Percentiles rank a stretch among this genome's conserved stretches.
These are phyloP conservation scores for Novumbra hubbsi DNA, from an alignment of 2,797 vertebrate genomes.

Conservation along the genomic window DNA sequence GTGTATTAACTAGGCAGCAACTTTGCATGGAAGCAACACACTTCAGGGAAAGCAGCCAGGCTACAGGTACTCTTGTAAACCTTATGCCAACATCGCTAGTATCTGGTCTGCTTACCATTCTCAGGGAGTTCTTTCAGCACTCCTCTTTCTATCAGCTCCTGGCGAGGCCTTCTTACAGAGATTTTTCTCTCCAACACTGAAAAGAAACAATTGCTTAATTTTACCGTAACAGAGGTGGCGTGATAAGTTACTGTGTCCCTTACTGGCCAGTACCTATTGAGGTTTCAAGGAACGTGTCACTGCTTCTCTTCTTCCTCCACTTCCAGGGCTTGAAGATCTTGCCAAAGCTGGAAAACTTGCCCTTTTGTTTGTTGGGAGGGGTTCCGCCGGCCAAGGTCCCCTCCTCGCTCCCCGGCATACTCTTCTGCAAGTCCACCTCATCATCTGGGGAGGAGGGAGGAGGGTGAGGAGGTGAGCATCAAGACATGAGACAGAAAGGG, in stretches of 20 bases:
- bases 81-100: neutral
- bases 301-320: conserved; percentile 96
- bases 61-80: neutral
- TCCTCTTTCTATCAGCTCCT: conserved; percentile 92
- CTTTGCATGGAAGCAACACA: too few species aligned
- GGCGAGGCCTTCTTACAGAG: conserved; percentile 89
- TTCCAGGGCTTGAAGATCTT: conserved; percentile 98
- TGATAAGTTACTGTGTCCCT: neutral
- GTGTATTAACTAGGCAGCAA: too few species aligned
- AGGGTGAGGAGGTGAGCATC: neutral
- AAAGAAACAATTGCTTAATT: neutral
- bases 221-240: neutral
- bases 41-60: neutral
- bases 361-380: conserved; percentile 86
- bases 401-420: conserved; percentile 72
- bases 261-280: conserved; percentile 81
- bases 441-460: conserved; percentile 67
- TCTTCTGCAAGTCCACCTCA: conserved; percentile 65
- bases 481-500: neutral
- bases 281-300: conserved; percentile 91
- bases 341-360: conserved; percentile 91
- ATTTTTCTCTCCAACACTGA: conserved; percentile 94
- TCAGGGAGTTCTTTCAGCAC: conserved; percentile 89
- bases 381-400: conserved; percentile 78
- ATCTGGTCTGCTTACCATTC: conserved; percentile 74